Percentiles rank a stretch among this genome's conserved stretches.
phyloP scores from a whole-genome alignment of 2,113 vertebrate species.

The Irena cyanogastra region DNA sequence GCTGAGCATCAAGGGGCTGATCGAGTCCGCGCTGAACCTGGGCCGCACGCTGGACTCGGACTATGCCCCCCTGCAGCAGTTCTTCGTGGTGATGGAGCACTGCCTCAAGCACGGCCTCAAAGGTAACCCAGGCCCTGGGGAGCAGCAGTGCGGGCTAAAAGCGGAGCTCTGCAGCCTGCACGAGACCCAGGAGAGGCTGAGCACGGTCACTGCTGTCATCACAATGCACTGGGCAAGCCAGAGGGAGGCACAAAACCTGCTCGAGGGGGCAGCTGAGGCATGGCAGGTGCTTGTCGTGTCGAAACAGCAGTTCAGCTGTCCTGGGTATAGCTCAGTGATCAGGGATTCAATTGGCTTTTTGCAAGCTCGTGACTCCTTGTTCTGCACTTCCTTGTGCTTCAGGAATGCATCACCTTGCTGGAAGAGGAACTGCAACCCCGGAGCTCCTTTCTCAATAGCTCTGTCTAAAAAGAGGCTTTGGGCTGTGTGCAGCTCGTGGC shows the following conservation, averaged over 20 bases:
- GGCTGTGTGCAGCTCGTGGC: neutral
- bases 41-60: constrained; percentile 95
- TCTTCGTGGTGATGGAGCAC: constrained; percentile 99
- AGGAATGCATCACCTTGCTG: neutral
- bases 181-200: rapidly evolving
- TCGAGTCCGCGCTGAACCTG: constrained; percentile 93
- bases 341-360: neutral
- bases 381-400: neutral
- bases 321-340: rapidly evolving
- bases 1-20: constrained; percentile 96
- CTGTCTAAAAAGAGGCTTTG: neutral
- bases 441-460: neutral
- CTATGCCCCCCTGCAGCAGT: constrained; percentile 96
- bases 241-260: neutral
- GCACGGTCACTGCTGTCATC: neutral
- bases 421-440: neutral
- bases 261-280: rapidly evolving
- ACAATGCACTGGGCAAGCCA: rapidly evolving
- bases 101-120: constrained; percentile 96
- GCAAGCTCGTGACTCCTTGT: neutral
- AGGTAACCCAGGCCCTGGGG: constrained; percentile 64
- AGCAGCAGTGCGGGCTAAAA: rapidly evolving
- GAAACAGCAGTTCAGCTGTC: neutral
- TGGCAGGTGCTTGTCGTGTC: neutral
- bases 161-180: neutral